Evolutionary conservation across 92 coral and sea anemone genomes (phyloP).

Genomic region (Meandrina meandrites): DNA sequence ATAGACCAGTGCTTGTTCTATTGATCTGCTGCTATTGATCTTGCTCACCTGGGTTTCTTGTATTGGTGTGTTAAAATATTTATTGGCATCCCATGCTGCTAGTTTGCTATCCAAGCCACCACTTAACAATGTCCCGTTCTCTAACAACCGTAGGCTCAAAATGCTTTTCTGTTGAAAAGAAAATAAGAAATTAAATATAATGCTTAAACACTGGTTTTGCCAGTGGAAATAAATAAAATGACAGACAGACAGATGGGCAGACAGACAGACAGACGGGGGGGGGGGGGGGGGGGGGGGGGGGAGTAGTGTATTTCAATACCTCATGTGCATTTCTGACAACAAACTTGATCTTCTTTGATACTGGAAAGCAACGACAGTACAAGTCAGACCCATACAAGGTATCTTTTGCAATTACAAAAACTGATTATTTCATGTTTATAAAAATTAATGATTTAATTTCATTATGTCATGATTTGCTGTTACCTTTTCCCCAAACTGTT

Average conservation of each 20-base stretch:
- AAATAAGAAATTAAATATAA: not conserved
- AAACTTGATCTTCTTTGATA: conserved; percentile 87
- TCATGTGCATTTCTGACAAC: conserved; percentile 87
- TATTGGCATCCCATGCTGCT: conserved; percentile 84
- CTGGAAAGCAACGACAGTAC: conserved; percentile 35
- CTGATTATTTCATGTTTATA: not conserved
- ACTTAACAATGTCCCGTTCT: conserved; percentile 80
- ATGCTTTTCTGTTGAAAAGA: conserved; percentile 63
- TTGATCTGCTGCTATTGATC: too few species aligned
- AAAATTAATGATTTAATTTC: too few species aligned
- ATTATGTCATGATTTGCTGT: not conserved
- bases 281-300: too few species aligned
- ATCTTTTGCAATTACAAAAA: not conserved
- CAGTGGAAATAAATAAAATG: not conserved
- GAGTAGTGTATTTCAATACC: too few species aligned
- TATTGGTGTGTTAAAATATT: conserved; percentile 78
- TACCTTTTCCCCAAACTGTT: conserved; percentile 93
- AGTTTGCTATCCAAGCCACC: conserved; percentile 89
- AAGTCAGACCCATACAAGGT: not conserved
- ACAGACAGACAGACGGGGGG: too few species aligned
- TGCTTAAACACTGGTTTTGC: too few species aligned
- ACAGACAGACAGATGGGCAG: not conserved
- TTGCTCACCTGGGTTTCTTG: conserved; percentile 84
- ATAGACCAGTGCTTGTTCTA: too few species aligned
- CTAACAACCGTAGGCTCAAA: conserved; percentile 67